Percentiles rank a stretch among this genome's conserved stretches.
phyloP scores from a whole-genome alignment of 2,113 vertebrate species.

The Eurystomus gularis region DNA sequence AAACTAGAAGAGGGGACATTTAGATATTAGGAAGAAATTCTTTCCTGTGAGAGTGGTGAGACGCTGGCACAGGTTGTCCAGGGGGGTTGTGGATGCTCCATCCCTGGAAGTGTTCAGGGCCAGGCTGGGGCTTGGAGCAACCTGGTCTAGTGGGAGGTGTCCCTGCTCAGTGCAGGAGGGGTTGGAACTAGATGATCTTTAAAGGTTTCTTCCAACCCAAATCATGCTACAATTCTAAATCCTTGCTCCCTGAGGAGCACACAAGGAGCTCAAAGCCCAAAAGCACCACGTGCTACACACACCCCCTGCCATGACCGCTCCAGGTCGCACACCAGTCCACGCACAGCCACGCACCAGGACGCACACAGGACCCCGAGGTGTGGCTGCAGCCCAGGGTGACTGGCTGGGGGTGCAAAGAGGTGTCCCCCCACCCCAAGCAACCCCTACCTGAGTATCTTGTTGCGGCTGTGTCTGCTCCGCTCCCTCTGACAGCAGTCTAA shows the following conservation, averaged over 20 bases:
- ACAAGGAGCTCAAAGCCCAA: background rate
- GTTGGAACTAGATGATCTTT: background rate
- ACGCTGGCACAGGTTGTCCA: too few relatives aligned
- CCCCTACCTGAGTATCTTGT: constrained; percentile 92
- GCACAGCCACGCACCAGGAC: background rate
- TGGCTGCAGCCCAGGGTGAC: background rate
- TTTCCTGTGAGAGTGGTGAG: too few relatives aligned
- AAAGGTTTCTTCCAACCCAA: background rate
- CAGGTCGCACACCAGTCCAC: accelerated
- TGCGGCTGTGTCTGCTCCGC: constrained; percentile 92
- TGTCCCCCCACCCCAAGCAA: background rate
- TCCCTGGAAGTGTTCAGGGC: too few relatives aligned
- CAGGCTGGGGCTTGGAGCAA: too few relatives aligned
- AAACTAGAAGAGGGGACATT: too few relatives aligned
- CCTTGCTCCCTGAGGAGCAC: background rate
- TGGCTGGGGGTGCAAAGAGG: too few relatives aligned
- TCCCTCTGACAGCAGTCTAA: constrained; percentile 95
- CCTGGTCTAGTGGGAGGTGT: too few relatives aligned
- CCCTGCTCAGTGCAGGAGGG: too few relatives aligned
- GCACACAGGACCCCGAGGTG: background rate
- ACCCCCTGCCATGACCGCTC: too few relatives aligned
- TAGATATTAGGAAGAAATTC: too few relatives aligned
- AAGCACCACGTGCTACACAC: accelerated
- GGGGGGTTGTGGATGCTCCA: too few relatives aligned
- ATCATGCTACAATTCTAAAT: background rate